Conservation (phyloP, 2,113 vertebrate genomes). For the Aegotheles bennettii region DNA sequence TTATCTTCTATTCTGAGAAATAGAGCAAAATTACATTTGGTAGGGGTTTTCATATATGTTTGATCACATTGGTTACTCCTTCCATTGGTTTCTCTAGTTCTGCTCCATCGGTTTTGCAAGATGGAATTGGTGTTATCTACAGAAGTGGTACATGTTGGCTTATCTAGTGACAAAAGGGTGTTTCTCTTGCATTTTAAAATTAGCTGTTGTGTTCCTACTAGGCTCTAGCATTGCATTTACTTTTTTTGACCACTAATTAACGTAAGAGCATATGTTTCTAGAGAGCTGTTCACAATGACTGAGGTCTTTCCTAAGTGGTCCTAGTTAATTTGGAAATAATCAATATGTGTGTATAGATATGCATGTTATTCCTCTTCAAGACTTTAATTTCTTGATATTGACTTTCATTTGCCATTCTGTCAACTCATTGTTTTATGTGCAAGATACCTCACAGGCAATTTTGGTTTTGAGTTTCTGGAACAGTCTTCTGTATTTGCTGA, state of each 20-base stretch:
- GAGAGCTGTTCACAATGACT: background rate
- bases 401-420: background rate
- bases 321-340: background rate
- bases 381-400: background rate
- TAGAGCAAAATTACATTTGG: background rate
- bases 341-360: background rate
- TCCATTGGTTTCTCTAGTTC: background rate
- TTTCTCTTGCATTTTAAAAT: background rate
- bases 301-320: background rate
- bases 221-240: background rate
- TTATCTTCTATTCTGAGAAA: background rate
- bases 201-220: background rate
- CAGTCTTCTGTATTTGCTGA: background rate
- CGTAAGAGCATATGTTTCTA: background rate
- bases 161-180: background rate
- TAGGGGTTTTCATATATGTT: background rate
- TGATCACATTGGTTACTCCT: background rate
- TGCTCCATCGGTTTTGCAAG: background rate
- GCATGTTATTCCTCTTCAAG: background rate
- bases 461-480: background rate
- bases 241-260: background rate
- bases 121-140: background rate
- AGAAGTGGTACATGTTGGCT: background rate
- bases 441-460: background rate
- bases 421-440: background rate